These are phyloP conservation scores for Cricetomys ansorgei DNA, from an alignment of 2,113 vertebrate species.

Conservation along the genomic window DNA sequence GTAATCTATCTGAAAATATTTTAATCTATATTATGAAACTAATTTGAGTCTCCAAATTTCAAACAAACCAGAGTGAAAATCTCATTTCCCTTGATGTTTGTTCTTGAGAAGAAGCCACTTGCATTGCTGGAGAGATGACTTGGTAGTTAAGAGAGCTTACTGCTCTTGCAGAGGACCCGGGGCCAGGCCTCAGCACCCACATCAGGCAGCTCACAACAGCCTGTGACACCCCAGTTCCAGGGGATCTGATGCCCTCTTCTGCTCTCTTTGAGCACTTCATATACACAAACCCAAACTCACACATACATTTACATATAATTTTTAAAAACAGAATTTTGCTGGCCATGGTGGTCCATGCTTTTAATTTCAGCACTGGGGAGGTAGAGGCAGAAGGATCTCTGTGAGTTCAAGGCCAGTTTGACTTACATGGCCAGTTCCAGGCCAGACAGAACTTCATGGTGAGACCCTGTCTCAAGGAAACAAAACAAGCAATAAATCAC, in stretches of 20 bases:
- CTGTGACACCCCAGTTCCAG: no score
- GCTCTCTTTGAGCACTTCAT: not conserved
- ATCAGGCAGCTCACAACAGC: not conserved
- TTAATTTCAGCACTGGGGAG: not conserved
- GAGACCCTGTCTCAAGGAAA: not conserved
- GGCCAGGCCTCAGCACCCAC: not conserved
- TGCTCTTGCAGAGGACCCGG: no score
- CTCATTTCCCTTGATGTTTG: not conserved
- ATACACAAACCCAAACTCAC: not conserved
- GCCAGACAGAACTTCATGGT: not conserved
- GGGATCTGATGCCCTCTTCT: not conserved
- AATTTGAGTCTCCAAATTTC: not conserved
- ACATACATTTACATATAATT: not conserved
- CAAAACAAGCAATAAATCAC: not conserved
- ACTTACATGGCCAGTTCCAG: not conserved
- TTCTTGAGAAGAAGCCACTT: not conserved
- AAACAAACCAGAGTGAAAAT: not conserved
- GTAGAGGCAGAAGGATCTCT: not conserved
- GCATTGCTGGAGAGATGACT: not conserved
- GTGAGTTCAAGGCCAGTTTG: not conserved
- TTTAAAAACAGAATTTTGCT: not conserved
- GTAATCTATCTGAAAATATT: not conserved
- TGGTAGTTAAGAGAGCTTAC: not conserved
- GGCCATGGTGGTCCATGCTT: not conserved
- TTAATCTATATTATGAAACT: constrained; percentile 8